Conservation (phyloP, 2,888 invertebrate species). For the Lasioglossum calceatum region DNA sequence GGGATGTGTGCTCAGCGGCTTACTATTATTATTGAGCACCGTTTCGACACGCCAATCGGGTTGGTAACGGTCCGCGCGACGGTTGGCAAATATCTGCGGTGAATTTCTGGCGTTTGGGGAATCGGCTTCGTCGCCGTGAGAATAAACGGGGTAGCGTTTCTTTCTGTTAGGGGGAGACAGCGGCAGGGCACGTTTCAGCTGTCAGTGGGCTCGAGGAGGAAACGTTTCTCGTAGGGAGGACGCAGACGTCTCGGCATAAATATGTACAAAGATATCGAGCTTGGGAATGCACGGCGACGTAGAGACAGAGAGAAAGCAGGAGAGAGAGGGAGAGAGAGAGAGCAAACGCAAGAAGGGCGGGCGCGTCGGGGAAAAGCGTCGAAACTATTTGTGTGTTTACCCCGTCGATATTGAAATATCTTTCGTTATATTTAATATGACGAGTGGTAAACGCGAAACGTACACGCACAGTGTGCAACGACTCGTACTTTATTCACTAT, state of each 20-base stretch:
- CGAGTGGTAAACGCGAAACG: constrained; percentile 64
- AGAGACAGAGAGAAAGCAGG: neutral
- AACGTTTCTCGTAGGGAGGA: constrained; percentile 39
- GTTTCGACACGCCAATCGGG: neutral
- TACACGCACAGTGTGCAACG: constrained; percentile 33
- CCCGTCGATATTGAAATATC: constrained; percentile 78
- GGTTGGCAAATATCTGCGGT: constrained; percentile 41
- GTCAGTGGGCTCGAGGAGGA: constrained; percentile 34
- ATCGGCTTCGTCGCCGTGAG: constrained; percentile 31
- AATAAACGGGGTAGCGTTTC: constrained; percentile 5
- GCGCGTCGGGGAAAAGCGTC: constrained; percentile 32
- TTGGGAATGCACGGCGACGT: neutral
- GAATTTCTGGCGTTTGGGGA: constrained; percentile 34
- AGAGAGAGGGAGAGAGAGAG: neutral
- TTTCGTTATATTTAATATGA: constrained; percentile 77
- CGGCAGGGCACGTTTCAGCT: constrained; percentile 45
- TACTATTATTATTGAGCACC: neutral
- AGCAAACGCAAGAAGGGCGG: neutral
- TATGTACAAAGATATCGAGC: constrained; percentile 33
- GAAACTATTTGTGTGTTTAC: constrained; percentile 67
- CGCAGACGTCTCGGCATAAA: constrained; percentile 32
- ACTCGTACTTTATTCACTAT: constrained; percentile 38
- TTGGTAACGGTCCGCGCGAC: constrained; percentile 6
- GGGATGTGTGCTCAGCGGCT: neutral
- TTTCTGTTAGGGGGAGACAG: neutral